Evolutionary conservation across 92 coral and sea anemone species (phyloP), one percentile per base, ranked within the genome.

Genomic region (Phymanthus crucifer): DNA sequence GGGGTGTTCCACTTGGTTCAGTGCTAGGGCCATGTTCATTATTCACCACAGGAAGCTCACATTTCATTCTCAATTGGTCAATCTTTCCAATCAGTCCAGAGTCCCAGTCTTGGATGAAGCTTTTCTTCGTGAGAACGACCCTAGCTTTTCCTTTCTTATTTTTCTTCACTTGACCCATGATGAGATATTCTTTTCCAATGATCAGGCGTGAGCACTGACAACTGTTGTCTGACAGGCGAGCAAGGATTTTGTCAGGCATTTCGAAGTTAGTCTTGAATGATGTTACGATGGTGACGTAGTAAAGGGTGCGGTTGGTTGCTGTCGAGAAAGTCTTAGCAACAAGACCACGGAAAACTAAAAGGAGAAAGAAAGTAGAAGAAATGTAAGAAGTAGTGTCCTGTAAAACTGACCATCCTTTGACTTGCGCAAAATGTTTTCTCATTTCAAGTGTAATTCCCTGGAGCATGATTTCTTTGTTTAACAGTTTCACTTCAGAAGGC

Each of bases 71-170:
- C 45, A 76, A 14, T 24, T 40, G 32, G 3, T 86, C 78, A 26
- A 81, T 43, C 43, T 32, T 46, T 10, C 9, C 56, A 24, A 66
- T 66, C 8, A 86, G 70, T n/a, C 68, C 40, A 4, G 11, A 68
- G 9, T 76, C 43, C 90, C 90, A 86, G 31, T 70, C 73, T 40
- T 34, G 78, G 27, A 86, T 23, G 33, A 69, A 86, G 26, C 90
- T 86, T 35, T 81, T 78, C n/a, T 70, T 27, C 18, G 78, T 70
- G 16, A 86, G 64, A 29, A 58, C 76, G n/a, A 86, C 69, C 31
- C 75, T 31, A 4, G 23, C 32, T 26, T 40, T 75, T 32, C 78
- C 75, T 32, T 74, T 65, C 54, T 47, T 81, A 58, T 48, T 75
- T n/a, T 32, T 11, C 29, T 57, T 50, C 40, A 75, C 72, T 18